phyloP scores from a whole-genome alignment of 2,113 vertebrate genomes.

The Indicator indicator region DNA sequence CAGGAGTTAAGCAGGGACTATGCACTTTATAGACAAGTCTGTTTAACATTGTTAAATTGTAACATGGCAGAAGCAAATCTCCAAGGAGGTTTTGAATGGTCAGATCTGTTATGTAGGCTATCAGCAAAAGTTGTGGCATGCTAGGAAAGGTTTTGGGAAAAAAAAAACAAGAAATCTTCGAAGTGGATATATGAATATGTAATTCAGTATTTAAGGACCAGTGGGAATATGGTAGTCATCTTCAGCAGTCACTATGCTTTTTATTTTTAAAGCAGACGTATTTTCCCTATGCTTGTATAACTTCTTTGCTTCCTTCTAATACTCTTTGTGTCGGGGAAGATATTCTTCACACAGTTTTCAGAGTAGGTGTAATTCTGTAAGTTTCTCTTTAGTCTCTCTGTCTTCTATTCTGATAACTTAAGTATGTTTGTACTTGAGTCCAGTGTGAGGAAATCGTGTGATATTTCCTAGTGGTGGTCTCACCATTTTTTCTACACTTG shows the following conservation, averaged over 20 bases:
- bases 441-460: not conserved
- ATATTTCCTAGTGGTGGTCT: not conserved
- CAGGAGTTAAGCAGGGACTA: not conserved
- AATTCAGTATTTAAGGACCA: not conserved
- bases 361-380: not conserved
- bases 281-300: not conserved
- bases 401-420: not conserved
- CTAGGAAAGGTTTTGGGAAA: not conserved
- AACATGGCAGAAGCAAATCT: not conserved
- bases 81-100: not conserved
- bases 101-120: not conserved
- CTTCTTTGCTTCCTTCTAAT: not conserved
- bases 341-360: not conserved
- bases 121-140: not conserved
- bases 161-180: fast-evolving
- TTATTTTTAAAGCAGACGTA: not conserved
- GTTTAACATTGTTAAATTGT: fast-evolving
- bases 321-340: not conserved
- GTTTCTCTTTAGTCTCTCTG: not conserved
- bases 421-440: not conserved
- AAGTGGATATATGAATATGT: not conserved
- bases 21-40: not conserved
- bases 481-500: not conserved
- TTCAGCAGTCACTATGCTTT: not conserved
- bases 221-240: not conserved